Conservation (phyloP, 2,797 vertebrate genomes). For the Lutjanus campechanus region DNA sequence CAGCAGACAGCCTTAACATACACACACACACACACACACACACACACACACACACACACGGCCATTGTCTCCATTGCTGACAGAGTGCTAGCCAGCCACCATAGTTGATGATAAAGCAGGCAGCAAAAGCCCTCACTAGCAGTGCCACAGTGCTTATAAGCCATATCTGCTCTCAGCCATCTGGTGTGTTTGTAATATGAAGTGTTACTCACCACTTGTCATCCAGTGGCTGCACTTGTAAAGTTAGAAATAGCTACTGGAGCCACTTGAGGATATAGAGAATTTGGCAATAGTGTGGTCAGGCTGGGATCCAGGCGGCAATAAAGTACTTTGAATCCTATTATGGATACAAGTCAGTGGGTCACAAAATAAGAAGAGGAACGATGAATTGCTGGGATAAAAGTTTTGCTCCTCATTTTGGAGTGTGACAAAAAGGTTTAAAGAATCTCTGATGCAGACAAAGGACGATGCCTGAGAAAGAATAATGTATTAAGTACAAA, state of each 20-base stretch:
- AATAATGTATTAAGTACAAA: background rate
- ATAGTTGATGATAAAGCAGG: constrained; percentile 68
- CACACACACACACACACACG: constrained; percentile 38
- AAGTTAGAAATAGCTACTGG: constrained; percentile 62
- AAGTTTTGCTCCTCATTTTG: background rate
- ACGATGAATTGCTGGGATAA: background rate
- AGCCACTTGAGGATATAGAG: constrained; percentile 50
- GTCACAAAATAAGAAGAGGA: constrained; percentile 36
- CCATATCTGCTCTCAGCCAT: constrained; percentile 60
- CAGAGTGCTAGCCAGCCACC: constrained; percentile 55
- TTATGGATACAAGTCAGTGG: constrained; percentile 36
- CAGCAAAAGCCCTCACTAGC: constrained; percentile 52
- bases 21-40: constrained; percentile 45
- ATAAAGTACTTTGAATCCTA: constrained; percentile 24
- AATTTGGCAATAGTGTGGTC: constrained; percentile 45
- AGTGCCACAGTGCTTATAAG: constrained; percentile 50
- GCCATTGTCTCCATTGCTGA: constrained; percentile 69
- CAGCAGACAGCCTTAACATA: constrained; percentile 43
- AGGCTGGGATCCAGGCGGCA: constrained; percentile 30
- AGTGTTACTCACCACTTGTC: constrained; percentile 69
- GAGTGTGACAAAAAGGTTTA: background rate
- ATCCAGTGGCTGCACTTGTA: constrained; percentile 56
- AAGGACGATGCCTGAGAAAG: background rate
- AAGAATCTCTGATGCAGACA: background rate
- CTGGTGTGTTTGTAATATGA: constrained; percentile 69